Evolutionary conservation across 1,140 invertebrate genomes (phyloP), one percentile per base, ranked within the genome.

Genomic region (Drosophila micromelanica): DNA sequence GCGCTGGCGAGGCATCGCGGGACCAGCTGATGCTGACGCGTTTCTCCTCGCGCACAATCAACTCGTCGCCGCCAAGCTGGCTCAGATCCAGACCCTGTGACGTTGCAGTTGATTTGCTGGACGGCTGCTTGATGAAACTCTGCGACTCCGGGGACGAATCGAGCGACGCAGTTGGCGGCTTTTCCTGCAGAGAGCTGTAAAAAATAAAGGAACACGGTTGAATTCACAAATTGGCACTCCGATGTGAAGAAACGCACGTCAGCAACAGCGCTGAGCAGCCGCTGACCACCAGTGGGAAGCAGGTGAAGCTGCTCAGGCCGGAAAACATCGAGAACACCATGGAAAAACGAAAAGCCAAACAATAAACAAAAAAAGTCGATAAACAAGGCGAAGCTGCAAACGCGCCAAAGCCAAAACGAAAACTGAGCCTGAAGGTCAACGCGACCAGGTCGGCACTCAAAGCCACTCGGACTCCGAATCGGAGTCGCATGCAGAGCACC

Each of bases 11-110:
- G 6, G 72, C 77, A 74, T 91, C 90, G 2, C 90, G 63, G 0
- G 90, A 91, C 90, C 90, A 91, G 48, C 90, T 90, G 30, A 91
- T 91, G 65, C 90, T 91, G 1, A 91, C 90, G 23, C 90, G 87
- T 40, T 80, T 91, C 75, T 91, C 90, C 69, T 91, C 90, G 6
- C 82, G 81, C 37, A 91, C 90, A 52, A 91, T 76, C 35, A 91
- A 27, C 61, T 90, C 86, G 51, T 81, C 73, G 6, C 86, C 87
- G 11, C 87, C 87, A 15, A 90, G 17, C n/a, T 82, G 86, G 13
- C 73, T 73, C 4, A 73, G 27, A 42, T 90, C 87, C 51, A 86
- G 35, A 37, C 61, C 63, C 40, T 46, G 20, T 0, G 63, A 72
- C 15, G 62, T 52, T 8, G 48, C 13, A 1, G 46, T 35, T 35